phyloP scores from a whole-genome alignment of 1,140 invertebrate genomes.

The Drosophila ohnishii region DNA sequence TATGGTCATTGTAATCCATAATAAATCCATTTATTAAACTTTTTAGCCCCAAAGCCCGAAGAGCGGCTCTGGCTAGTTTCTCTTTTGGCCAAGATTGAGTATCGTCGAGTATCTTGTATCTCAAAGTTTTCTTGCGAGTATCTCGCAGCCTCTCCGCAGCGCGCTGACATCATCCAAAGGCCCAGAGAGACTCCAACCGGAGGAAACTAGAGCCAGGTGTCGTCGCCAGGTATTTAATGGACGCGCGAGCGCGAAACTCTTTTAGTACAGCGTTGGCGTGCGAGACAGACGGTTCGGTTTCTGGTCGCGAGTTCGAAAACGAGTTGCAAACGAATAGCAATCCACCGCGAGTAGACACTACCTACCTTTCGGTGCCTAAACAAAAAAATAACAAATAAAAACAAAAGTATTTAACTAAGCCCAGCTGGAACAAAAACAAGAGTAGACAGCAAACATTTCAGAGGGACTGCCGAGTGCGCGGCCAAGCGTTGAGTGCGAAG shows the following conservation, averaged over 20 bases:
- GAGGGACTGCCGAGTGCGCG: slow-evolving; percentile 58
- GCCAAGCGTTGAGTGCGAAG: slow-evolving; percentile 76
- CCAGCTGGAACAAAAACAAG: slow-evolving; percentile 36
- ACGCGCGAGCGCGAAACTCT: slow-evolving; percentile 68
- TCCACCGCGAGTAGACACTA: slow-evolving; percentile 12
- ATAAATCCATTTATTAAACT: slow-evolving; percentile 30
- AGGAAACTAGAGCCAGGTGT: slow-evolving; percentile 58
- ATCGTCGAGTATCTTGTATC: neutral
- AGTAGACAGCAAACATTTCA: slow-evolving; percentile 35
- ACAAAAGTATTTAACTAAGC: slow-evolving; percentile 62
- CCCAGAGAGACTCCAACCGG: slow-evolving; percentile 8
- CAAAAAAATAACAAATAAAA: slow-evolving; percentile 13
- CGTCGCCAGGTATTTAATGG: slow-evolving; percentile 71
- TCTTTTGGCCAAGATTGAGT: slow-evolving; percentile 19
- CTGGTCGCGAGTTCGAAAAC: slow-evolving; percentile 39
- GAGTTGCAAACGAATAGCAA: slow-evolving; percentile 32
- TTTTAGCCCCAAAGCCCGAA: slow-evolving; percentile 9
- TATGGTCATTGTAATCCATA: slow-evolving; percentile 32
- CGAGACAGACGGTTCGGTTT: slow-evolving; percentile 73
- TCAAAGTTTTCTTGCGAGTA: slow-evolving; percentile 6
- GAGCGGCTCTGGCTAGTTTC: slow-evolving; percentile 11
- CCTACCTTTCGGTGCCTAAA: slow-evolving; percentile 17
- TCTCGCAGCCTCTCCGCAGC: slow-evolving; percentile 18
- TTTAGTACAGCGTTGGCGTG: slow-evolving; percentile 82
- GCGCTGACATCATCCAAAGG: slow-evolving; percentile 71